Percentiles rank a stretch among this genome's conserved stretches.
Conservation (phyloP, 2,797 vertebrate genomes). For the Australoheros facetus region DNA sequence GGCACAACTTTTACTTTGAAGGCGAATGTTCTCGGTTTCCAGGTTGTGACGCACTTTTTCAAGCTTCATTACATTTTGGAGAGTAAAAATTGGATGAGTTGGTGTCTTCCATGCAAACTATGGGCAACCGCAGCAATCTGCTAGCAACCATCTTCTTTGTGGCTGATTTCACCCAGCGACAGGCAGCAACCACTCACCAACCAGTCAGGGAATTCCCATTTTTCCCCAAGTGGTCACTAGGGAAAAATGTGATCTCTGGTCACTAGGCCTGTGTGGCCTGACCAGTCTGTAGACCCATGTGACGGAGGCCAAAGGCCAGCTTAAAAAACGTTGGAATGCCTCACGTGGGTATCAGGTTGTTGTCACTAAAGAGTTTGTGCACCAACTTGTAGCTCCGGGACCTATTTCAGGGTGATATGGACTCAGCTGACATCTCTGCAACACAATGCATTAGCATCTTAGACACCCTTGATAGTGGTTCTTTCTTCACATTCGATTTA, state of each 20-base stretch:
- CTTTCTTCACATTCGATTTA: background rate
- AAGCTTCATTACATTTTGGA: background rate
- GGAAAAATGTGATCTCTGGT: no score
- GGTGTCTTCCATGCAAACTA: background rate
- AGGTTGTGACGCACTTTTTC: no score
- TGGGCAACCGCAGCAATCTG: background rate
- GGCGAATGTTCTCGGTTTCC: background rate
- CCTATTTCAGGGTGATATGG: background rate
- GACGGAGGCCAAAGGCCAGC: background rate
- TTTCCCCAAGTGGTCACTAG: background rate
- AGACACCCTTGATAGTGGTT: no score
- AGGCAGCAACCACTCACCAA: background rate
- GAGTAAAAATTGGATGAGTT: no score
- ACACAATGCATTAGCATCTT: background rate
- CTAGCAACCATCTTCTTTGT: background rate
- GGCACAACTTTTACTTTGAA: rapidly evolving
- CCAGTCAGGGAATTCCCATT: background rate
- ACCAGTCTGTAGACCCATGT: background rate
- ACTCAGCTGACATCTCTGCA: background rate
- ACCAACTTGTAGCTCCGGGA: background rate
- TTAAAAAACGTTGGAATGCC: background rate
- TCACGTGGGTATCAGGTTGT: background rate
- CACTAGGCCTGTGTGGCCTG: background rate
- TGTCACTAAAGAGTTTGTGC: background rate
- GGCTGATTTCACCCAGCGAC: background rate